Evolutionary conservation across 1,140 invertebrate species (phyloP).

Genomic region (Harpegnathos saltator): DNA sequence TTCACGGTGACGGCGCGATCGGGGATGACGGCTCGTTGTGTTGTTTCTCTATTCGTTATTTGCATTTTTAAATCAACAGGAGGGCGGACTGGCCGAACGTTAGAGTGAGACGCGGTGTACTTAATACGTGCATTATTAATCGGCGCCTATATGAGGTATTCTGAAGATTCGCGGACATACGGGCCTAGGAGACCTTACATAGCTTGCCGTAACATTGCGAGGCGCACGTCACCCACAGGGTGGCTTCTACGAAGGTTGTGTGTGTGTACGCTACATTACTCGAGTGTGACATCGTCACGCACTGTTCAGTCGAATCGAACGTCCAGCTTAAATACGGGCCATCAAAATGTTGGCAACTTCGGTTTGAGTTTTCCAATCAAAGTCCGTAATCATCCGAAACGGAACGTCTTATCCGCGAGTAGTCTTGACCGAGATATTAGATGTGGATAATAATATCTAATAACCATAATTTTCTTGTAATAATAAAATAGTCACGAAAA

Average conservation of each 20-base stretch:
- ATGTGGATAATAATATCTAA: too few species aligned
- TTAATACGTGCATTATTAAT: slow-evolving; percentile 82
- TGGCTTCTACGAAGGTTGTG: slow-evolving; percentile 19
- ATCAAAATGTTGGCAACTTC: too few species aligned
- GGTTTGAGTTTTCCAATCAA: too few species aligned
- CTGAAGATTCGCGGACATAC: not conserved
- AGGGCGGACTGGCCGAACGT: slow-evolving; percentile 67
- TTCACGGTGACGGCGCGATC: slow-evolving; percentile 55
- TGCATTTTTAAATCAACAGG: slow-evolving; percentile 81
- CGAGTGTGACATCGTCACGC: not conserved
- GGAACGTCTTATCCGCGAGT: too few species aligned
- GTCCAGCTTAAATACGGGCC: not conserved
- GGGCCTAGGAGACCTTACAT: slow-evolving; percentile 6
- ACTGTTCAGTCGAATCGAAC: not conserved
- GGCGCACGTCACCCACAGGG: not conserved
- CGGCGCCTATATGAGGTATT: slow-evolving; percentile 44
- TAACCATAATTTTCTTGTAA: too few species aligned
- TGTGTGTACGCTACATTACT: not conserved
- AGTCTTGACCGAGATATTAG: too few species aligned
- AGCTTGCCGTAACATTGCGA: slow-evolving; percentile 7
- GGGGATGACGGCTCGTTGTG: slow-evolving; percentile 67
- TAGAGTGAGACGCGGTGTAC: slow-evolving; percentile 73
- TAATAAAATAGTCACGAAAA: too few species aligned
- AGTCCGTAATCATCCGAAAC: too few species aligned
- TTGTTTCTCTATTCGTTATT: slow-evolving; percentile 68